Base-by-base conservation (phyloP, 2,888 invertebrate species). In the Autographa gamma region DNA sequence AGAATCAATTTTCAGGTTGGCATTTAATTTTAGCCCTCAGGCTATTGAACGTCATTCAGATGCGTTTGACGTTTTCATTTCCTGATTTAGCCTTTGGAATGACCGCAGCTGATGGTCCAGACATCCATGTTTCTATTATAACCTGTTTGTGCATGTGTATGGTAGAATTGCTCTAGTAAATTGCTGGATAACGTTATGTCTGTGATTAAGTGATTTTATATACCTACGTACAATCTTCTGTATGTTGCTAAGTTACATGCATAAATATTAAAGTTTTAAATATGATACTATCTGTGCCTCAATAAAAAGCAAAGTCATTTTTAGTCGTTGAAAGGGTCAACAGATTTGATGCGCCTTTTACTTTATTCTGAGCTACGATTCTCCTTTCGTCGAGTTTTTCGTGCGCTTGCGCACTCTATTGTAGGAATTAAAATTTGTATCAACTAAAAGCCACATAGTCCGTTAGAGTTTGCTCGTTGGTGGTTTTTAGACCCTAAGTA, bases 61-160 rank as follows among this genome's bases (percentile, higher is more conserved):
- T 91, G 91, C 87, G 82, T 88, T 86, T 93, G 94, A 93, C 94
- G 86, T 90, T 92, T 89, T 89, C 87, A 94, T 93, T 93, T 94
- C 93, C 94, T 89, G 89, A 83, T 85, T 86, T 86, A 79, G 71
- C 75, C 65, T 74, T 76, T 78, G 68, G 61, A 66, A 79, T 86
- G 85, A 86, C 86, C 88, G 80, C 82, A 74, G 76, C 75, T 75
- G 67, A 71, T 60, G 25, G 72, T 54, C n/a, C 43, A 19, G 59
- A n/a, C 64, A 58, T 63, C 18, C 25, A 4, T 61, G 68, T 62
- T 60, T 59, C 34, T 66, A 41, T 56, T 48, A 25, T 4, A 56
- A 56, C 11, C 19, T 25, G 54, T 25, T 56, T 19, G 54, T 19
- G 11, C 19, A 6, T 54, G n/a, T 52, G 54, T 19, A 13, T 13